Evolutionary conservation across 2,797 vertebrate species (phyloP).

Genomic region (Poeciliopsis gracilis): DNA sequence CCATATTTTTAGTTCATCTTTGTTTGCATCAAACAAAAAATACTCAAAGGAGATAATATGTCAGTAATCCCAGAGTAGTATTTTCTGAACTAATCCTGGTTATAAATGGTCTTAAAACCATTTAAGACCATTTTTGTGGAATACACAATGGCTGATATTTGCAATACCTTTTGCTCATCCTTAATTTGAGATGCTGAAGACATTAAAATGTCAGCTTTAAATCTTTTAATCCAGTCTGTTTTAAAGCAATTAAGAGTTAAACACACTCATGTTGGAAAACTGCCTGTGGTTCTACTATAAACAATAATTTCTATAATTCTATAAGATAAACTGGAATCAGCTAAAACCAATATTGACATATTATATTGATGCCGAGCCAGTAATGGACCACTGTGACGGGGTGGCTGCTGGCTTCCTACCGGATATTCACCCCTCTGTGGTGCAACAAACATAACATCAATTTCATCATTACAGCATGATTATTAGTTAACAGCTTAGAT

Average conservation of each 20-base stretch:
- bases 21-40: neutral
- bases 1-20: neutral
- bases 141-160: neutral
- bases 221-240: neutral
- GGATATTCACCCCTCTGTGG: neutral
- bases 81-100: neutral
- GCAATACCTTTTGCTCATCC: neutral
- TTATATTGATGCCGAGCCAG: neutral
- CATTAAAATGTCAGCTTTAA: neutral
- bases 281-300: neutral
- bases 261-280: neutral
- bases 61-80: neutral
- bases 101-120: neutral
- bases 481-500: neutral
- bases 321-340: neutral
- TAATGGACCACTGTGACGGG: neutral
- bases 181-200: neutral
- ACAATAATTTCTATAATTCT: neutral
- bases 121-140: neutral
- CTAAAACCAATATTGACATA: neutral
- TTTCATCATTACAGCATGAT: neutral
- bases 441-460: neutral
- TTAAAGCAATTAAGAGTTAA: neutral
- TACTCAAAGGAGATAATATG: neutral
- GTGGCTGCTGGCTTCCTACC: neutral